phyloP scores from a whole-genome alignment of 2,113 vertebrate genomes.

The Diphyllodes magnificus region DNA sequence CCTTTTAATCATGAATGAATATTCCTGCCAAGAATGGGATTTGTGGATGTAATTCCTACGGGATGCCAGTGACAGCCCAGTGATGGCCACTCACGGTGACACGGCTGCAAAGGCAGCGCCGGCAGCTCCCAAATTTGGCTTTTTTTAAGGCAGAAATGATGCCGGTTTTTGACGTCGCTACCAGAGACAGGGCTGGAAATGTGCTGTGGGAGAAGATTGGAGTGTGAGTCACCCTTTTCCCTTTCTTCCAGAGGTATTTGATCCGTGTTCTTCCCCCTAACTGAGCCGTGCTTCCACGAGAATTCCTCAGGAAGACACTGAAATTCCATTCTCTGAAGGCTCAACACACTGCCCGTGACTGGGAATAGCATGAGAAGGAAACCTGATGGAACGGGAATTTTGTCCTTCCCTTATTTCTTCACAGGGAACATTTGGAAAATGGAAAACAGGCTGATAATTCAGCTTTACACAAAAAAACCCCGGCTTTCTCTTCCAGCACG shows the following conservation, averaged over 20 bases:
- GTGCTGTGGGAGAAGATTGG: background rate
- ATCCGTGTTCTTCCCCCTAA: accelerated
- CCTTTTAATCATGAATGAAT: too few species aligned
- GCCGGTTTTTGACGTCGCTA: background rate
- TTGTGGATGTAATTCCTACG: background rate
- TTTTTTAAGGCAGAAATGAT: background rate
- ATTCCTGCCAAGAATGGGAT: background rate
- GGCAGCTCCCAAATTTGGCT: background rate
- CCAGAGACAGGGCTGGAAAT: background rate
- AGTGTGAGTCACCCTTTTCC: background rate
- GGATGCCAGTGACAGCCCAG: background rate
- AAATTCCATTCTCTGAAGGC: background rate
- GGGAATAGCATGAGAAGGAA: background rate
- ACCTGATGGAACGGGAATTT: background rate
- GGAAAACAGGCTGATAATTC: background rate
- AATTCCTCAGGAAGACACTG: accelerated
- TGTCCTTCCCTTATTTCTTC: background rate
- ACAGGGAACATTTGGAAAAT: background rate
- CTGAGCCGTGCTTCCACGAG: accelerated
- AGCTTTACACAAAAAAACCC: background rate
- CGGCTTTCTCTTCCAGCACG: background rate
- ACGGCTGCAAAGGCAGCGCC: too few species aligned
- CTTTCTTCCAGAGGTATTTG: background rate
- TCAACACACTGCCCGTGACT: accelerated
- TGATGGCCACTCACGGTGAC: background rate